These are phyloP conservation scores for Tyria jacobaeae DNA, from an alignment of 2,888 invertebrate genomes.

Conservation along the genomic window DNA sequence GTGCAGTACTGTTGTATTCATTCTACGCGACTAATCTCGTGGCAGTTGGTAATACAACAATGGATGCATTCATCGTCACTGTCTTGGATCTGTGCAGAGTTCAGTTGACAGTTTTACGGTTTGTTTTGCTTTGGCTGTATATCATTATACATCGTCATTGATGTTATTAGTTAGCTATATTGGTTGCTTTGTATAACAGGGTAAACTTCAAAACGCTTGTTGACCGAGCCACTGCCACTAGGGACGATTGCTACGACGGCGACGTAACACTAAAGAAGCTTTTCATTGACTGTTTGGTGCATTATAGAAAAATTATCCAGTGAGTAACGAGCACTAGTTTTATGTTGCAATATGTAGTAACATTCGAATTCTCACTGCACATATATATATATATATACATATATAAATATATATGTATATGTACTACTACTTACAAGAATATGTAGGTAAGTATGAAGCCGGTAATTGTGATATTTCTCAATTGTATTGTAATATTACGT, in stretches of 20 bases:
- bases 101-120: conserved; percentile 67
- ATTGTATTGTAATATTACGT: too few relatives aligned
- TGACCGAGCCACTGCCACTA: conserved; percentile 39
- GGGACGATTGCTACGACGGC: conserved; percentile 39
- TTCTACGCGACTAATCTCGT: conserved; percentile 66
- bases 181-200: conserved; percentile 36
- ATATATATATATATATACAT: too few relatives aligned
- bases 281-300: conserved; percentile 55
- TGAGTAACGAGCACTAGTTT: conserved; percentile 36
- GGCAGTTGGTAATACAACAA: conserved; percentile 72
- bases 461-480: too few relatives aligned
- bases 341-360: too few relatives aligned
- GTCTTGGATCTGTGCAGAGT: conserved; percentile 66
- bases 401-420: too few relatives aligned
- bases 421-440: too few relatives aligned
- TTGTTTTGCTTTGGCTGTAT: background rate
- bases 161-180: background rate
- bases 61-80: conserved; percentile 72
- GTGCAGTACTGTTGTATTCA: conserved; percentile 59
- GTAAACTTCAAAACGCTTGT: conserved; percentile 56
- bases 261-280: conserved; percentile 45
- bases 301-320: conserved; percentile 61
- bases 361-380: too few relatives aligned
- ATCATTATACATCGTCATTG: background rate
- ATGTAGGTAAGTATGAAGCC: too few relatives aligned